These are phyloP conservation scores for Macrotrachela quadricornifera DNA, from an alignment of 1,140 invertebrate genomes.

Conservation along the genomic window DNA sequence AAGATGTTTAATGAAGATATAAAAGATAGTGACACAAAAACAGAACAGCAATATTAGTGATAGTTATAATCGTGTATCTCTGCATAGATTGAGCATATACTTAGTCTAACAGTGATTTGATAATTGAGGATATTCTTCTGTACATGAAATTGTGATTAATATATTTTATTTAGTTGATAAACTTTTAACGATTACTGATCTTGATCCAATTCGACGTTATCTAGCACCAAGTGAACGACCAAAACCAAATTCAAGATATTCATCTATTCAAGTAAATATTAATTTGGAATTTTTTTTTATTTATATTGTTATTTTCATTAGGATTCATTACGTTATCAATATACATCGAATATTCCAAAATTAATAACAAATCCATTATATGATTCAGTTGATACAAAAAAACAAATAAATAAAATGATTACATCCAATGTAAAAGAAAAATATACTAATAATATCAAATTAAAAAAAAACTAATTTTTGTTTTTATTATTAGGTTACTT, in stretches of 20 bases:
- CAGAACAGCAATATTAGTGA: too few relatives aligned
- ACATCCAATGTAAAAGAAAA: neutral
- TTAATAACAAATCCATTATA: too few relatives aligned
- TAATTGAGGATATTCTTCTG: neutral
- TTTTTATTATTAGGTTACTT: constrained; percentile 46
- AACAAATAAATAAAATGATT: neutral
- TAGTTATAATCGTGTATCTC: too few relatives aligned
- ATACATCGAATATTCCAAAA: too few relatives aligned
- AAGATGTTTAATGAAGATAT: too few relatives aligned
- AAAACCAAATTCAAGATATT: constrained; percentile 65
- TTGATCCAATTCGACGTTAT: constrained; percentile 44
- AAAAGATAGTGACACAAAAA: too few relatives aligned
- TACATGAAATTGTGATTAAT: neutral
- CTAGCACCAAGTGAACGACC: constrained; percentile 83
- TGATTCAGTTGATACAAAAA: too few relatives aligned
- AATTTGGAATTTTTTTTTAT: neutral
- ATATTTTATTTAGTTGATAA: neutral
- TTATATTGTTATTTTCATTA: too few relatives aligned
- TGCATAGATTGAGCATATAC: too few relatives aligned
- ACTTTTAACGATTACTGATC: constrained; percentile 5
- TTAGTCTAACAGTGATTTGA: neutral
- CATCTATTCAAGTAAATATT: constrained; percentile 66
- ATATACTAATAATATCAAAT: neutral
- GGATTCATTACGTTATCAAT: too few relatives aligned
- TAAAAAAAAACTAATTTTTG: neutral